Evolutionary conservation across 2,797 vertebrate genomes (phyloP).

Genomic region (Carapus acus): DNA sequence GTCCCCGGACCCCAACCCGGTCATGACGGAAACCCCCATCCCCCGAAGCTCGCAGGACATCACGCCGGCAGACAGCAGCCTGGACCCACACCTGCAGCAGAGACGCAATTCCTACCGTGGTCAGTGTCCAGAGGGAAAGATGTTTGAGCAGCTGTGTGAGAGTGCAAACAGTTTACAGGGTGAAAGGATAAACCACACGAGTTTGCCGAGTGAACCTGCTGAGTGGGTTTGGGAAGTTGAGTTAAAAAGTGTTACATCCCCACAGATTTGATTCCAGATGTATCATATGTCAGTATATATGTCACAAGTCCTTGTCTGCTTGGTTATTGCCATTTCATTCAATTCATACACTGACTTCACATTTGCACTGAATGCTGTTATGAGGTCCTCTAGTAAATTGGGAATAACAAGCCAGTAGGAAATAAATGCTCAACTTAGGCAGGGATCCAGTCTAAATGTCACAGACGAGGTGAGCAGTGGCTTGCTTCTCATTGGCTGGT

Average conservation of each 20-base stretch:
- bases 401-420: not conserved
- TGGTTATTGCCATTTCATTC: slow-evolving; percentile 57
- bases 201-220: slow-evolving; percentile 24
- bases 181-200: slow-evolving; percentile 28
- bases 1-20: slow-evolving; percentile 92
- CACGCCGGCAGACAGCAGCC: slow-evolving; percentile 85
- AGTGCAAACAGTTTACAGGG: too few species aligned
- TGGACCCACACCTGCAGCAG: slow-evolving; percentile 91
- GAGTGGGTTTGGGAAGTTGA: slow-evolving; percentile 16
- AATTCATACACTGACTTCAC: slow-evolving; percentile 51
- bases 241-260: slow-evolving; percentile 18
- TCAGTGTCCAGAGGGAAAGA: slow-evolving; percentile 54
- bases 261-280: slow-evolving; percentile 15
- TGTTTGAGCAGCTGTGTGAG: too few species aligned
- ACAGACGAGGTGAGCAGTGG: slow-evolving; percentile 19
- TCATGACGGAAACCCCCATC: slow-evolving; percentile 96
- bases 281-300: not conserved
- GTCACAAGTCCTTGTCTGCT: slow-evolving; percentile 11
- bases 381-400: slow-evolving; percentile 4
- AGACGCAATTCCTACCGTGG: slow-evolving; percentile 93
- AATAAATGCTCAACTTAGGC: not conserved
- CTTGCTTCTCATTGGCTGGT: slow-evolving; percentile 71
- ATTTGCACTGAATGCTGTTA: slow-evolving; percentile 2
- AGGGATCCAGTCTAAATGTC: too few species aligned
- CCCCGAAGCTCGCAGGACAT: slow-evolving; percentile 95